Conservation (phyloP, 2,888 invertebrate species). For the Hirtodrosophila alboralis region DNA sequence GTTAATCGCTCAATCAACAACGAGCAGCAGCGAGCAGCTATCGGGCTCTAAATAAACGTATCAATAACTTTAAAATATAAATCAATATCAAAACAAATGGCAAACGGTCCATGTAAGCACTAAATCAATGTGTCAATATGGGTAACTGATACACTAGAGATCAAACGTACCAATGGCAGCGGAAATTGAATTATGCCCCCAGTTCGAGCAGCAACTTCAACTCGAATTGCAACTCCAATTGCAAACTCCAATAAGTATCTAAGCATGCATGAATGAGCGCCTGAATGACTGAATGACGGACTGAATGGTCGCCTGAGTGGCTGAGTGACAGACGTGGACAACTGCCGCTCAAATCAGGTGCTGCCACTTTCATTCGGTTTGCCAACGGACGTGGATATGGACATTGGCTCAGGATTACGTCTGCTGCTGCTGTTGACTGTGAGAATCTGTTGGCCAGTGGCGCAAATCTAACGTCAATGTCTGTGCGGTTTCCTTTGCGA, state of each 20-base stretch:
- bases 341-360: constrained; percentile 72
- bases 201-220: constrained; percentile 19
- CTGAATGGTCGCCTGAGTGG: constrained; percentile 52
- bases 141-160: constrained; percentile 72
- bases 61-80: constrained; percentile 74
- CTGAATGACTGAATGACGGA: constrained; percentile 47
- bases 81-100: constrained; percentile 77
- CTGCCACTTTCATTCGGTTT: constrained; percentile 63
- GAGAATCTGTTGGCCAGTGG: constrained; percentile 55
- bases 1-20: constrained; percentile 73
- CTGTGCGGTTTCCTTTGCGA: constrained; percentile 72
- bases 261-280: constrained; percentile 75
- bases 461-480: constrained; percentile 59
- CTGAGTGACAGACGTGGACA: constrained; percentile 70
- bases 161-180: constrained; percentile 41
- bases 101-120: constrained; percentile 72
- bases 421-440: constrained; percentile 53
- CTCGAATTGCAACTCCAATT: constrained; percentile 4
- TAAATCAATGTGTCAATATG: constrained; percentile 79
- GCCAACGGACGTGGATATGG: constrained; percentile 51
- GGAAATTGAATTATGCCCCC: constrained; percentile 77
- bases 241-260: constrained; percentile 47
- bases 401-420: constrained; percentile 34
- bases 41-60: constrained; percentile 53
- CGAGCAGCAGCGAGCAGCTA: constrained; percentile 29